Evolutionary conservation across 2,113 vertebrate genomes (phyloP), one percentile per base, ranked within the genome.

Genomic region (Pogonocichla stellata): DNA sequence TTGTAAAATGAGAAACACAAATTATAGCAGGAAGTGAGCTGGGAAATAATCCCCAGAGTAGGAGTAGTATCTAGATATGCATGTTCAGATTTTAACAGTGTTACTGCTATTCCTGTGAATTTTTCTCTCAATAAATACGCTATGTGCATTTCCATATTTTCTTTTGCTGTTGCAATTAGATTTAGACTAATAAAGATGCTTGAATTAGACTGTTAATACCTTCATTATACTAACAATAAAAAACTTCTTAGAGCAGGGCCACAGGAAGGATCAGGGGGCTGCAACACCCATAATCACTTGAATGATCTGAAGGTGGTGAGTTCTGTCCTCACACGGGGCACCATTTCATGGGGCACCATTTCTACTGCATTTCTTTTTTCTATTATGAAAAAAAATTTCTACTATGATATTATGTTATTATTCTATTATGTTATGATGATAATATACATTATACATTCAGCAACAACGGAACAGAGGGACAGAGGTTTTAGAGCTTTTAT

Each of bases 191-290:
- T 33, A 54, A 56, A 16, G 25, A 17, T 8, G 45, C 7, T 69
- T 74, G 13, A 48, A 28, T 72, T 47, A 47, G 19, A 19, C 26
- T 58, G 14, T 47, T 64, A 36, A 79, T 29, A 22, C 4, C 34
- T 64, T 54, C 10, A 34, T 54, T 60, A 16, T 7, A 6, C 5
- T 25, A 67, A 16, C 2, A 67, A 31, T n/a, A 23, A 38, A 60
- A 50, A 24, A 0, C 1, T 7, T n/a, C 33, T 60, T 53, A 8
- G 5, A 60, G 16, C 6, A 74, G 16, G 20, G 3, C 4, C n/a
- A 40, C 9, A 20, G 4, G 29, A 25, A 45, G 11, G 15, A 12
- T 60, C 19, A 45, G n/a, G 53, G 53, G 28, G 19, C 15, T 73
- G 28, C 5, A 6, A 20, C 28, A 20, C 47, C 47, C 24, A 47